A percentile compares a stretch with the other conserved stretches of the same genome.
These are phyloP conservation scores for Corbicula japonica DNA, from an alignment of 2,888 invertebrate genomes.

Conservation along the genomic window DNA sequence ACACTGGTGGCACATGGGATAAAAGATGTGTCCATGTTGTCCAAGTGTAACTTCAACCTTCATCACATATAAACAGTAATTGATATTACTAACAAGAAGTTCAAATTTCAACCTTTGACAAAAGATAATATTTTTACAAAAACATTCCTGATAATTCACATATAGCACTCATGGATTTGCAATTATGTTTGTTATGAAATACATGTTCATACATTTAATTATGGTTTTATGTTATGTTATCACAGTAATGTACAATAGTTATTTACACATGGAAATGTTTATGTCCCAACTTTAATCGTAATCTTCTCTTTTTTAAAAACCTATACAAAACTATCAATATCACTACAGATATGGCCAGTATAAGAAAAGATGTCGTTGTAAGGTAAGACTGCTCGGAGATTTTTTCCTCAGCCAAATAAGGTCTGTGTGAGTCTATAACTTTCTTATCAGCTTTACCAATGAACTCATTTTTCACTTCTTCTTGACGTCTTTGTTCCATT, in stretches of 20 bases:
- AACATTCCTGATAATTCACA: too few species aligned
- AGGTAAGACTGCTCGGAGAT: slow-evolving; percentile 20
- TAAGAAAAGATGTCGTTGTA: slow-evolving; percentile 46
- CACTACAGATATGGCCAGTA: slow-evolving; percentile 71
- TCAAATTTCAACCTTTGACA: too few species aligned
- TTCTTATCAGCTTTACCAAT: slow-evolving; percentile 54
- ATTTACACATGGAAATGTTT: slow-evolving; percentile 56
- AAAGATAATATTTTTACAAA: too few species aligned
- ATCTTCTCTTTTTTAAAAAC: slow-evolving; percentile 77
- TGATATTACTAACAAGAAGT: too few species aligned
- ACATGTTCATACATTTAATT: too few species aligned
- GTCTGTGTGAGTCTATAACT: background rate
- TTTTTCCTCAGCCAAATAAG: background rate
- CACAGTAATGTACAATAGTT: slow-evolving; percentile 5
- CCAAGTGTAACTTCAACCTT: too few species aligned
- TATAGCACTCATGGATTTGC: too few species aligned
- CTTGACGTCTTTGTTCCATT: slow-evolving; percentile 50
- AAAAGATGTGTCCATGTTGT: too few species aligned
- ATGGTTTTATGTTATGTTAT: too few species aligned
- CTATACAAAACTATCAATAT: slow-evolving; percentile 77
- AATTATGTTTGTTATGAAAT: too few species aligned
- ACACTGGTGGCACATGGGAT: too few species aligned
- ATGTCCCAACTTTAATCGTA: slow-evolving; percentile 71
- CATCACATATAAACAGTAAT: too few species aligned
- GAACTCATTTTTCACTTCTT: slow-evolving; percentile 49